These are phyloP conservation scores for Drosophila murphyi DNA, from an alignment of 1,140 invertebrate genomes.

Conservation along the genomic window DNA sequence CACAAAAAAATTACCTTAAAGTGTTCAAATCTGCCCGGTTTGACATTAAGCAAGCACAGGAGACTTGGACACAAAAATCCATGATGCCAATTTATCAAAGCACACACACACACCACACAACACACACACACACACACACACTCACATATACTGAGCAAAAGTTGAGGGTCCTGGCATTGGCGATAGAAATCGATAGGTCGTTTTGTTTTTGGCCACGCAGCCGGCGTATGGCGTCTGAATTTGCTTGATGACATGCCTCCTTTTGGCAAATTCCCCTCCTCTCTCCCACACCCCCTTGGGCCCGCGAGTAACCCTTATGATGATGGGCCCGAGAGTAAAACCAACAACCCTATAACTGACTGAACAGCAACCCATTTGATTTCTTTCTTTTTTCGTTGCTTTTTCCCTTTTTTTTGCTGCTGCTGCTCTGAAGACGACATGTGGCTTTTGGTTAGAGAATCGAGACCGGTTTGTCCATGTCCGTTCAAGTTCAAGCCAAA, in stretches of 20 bases:
- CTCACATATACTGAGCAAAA: slow-evolving; percentile 5
- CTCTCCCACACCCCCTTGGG: slow-evolving; percentile 11
- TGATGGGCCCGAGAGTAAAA: slow-evolving; percentile 52
- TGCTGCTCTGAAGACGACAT: slow-evolving; percentile 66
- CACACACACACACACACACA: slow-evolving; percentile 24
- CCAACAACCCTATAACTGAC: slow-evolving; percentile 68
- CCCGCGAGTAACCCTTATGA: slow-evolving; percentile 74
- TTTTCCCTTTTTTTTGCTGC: slow-evolving; percentile 69
- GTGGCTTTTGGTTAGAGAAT: slow-evolving; percentile 49
- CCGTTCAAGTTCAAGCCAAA: slow-evolving; percentile 72
- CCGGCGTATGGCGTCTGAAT: slow-evolving; percentile 47
- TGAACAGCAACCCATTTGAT: slow-evolving; percentile 72
- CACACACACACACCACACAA: slow-evolving; percentile 8
- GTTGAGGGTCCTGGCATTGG: slow-evolving; percentile 19
- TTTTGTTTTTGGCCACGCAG: slow-evolving; percentile 60
- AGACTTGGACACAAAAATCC: slow-evolving; percentile 30
- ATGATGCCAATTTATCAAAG: slow-evolving; percentile 52
- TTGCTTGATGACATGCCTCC: slow-evolving; percentile 52
- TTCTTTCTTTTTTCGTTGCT: slow-evolving; percentile 63
- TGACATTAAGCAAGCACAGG: slow-evolving; percentile 3
- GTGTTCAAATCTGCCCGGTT: not conserved
- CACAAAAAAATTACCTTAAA: slow-evolving; percentile 6
- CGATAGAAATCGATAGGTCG: slow-evolving; percentile 69
- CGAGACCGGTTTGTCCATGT: slow-evolving; percentile 58
- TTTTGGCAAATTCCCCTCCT: slow-evolving; percentile 19